These are phyloP conservation scores for Philantomba maxwellii DNA, from an alignment of 2,113 vertebrate species.

Conservation along the genomic window DNA sequence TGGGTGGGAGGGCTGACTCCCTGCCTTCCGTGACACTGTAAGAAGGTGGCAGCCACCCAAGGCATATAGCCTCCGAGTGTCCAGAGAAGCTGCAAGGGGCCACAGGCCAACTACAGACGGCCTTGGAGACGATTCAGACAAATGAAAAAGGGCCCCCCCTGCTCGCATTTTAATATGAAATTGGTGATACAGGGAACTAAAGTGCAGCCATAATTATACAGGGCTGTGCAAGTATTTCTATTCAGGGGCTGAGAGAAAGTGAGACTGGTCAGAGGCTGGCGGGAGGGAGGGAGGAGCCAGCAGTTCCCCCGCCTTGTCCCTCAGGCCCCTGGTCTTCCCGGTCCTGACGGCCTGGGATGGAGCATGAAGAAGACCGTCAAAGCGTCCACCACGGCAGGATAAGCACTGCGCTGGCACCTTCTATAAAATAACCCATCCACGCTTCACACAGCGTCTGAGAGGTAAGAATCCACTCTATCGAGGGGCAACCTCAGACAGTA, in stretches of 20 bases:
- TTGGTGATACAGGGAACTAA: constrained; percentile 33
- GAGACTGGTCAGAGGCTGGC: neutral
- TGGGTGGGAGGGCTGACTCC: too few relatives aligned
- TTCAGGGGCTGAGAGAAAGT: neutral
- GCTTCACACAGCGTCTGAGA: rapidly evolving
- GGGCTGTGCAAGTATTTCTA: neutral
- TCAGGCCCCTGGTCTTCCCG: neutral
- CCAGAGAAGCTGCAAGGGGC: neutral
- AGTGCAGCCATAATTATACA: constrained; percentile 33
- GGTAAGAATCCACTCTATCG: neutral
- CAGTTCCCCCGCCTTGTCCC: too few relatives aligned
- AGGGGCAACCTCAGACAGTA: neutral
- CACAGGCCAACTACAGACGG: neutral
- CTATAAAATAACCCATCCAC: rapidly evolving
- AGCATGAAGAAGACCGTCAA: neutral
- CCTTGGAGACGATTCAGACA: neutral
- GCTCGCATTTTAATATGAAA: constrained; percentile 39
- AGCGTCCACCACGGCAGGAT: rapidly evolving
- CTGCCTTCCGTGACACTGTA: neutral
- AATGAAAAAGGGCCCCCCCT: neutral
- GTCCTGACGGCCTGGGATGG: neutral
- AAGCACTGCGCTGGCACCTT: rapidly evolving
- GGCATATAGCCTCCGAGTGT: neutral
- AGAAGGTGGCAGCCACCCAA: constrained; percentile 1
- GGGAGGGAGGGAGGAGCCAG: neutral